Conservation (phyloP, 2,888 invertebrate genomes). For the Nemurella pictetii region DNA sequence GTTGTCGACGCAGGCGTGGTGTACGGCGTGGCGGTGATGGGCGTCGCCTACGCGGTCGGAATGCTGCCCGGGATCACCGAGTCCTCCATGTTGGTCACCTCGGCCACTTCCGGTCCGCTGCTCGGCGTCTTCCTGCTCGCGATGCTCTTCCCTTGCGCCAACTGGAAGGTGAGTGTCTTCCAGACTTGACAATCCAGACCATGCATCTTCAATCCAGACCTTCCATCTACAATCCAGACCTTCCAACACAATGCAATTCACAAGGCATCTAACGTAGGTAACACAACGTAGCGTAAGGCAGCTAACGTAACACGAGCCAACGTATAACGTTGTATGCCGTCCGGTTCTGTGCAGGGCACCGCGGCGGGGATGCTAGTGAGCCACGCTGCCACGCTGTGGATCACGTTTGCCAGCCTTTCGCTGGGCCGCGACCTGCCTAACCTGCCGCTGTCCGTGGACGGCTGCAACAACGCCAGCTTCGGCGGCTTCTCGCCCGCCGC, state of each 20-base stretch:
- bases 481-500: constrained; percentile 39
- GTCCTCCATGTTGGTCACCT: constrained; percentile 79
- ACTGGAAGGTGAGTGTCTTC: constrained; percentile 72
- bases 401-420: constrained; percentile 71
- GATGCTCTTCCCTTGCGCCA: constrained; percentile 78
- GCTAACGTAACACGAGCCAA: too few relatives aligned
- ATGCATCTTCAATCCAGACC: too few relatives aligned
- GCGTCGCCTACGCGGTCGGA: constrained; percentile 76
- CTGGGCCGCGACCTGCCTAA: constrained; percentile 61
- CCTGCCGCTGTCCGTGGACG: constrained; percentile 66
- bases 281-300: too few relatives aligned
- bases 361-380: constrained; percentile 75
- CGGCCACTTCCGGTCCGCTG: constrained; percentile 82
- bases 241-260: too few relatives aligned
- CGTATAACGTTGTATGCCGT: too few relatives aligned
- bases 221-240: too few relatives aligned
- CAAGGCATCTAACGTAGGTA: too few relatives aligned
- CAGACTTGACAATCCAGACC: too few relatives aligned
- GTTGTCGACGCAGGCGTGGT: constrained; percentile 58
- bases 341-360: constrained; percentile 64
- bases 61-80: constrained; percentile 80
- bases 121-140: constrained; percentile 83
- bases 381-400: constrained; percentile 73
- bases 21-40: constrained; percentile 74
- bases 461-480: constrained; percentile 42